Evolutionary conservation across 1,140 invertebrate species (phyloP).

Genomic region (Kradibia gibbosae): DNA sequence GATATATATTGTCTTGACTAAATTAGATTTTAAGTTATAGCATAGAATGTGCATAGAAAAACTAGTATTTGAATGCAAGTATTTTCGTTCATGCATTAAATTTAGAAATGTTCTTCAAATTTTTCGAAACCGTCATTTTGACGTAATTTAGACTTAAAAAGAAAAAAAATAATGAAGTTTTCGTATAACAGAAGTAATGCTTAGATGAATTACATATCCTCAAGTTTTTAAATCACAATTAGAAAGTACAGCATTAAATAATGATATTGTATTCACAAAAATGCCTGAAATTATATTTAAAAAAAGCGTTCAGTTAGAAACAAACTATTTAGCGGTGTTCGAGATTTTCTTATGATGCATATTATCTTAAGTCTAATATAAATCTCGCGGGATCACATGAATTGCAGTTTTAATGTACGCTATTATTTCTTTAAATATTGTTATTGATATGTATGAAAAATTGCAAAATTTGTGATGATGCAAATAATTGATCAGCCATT

Average conservation of each 20-base stretch:
- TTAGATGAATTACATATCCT: conserved; percentile 8
- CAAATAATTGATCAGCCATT: neutral
- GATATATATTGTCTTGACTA: neutral
- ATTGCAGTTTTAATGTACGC: neutral
- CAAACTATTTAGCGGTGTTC: conserved; percentile 1
- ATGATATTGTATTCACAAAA: conserved; percentile 33
- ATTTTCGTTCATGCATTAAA: neutral
- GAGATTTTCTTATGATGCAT: neutral
- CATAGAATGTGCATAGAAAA: neutral
- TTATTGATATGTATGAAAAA: conserved; percentile 2
- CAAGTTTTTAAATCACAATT: conserved; percentile 4
- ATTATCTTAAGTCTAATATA: conserved; percentile 16
- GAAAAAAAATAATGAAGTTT: conserved; percentile 22
- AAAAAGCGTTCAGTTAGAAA: conserved; percentile 14
- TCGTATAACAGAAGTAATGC: neutral
- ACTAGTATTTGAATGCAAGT: neutral
- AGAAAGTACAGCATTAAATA: conserved; percentile 23
- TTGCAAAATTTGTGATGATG: neutral
- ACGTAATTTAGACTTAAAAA: neutral
- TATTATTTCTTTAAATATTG: neutral
- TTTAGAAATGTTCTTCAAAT: conserved; percentile 17
- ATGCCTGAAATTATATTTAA: conserved; percentile 33
- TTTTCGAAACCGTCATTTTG: neutral
- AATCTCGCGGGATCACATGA: neutral
- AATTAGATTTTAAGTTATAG: neutral